phyloP scores from a whole-genome alignment of 2,888 invertebrate species.

The Andrena fulva region DNA sequence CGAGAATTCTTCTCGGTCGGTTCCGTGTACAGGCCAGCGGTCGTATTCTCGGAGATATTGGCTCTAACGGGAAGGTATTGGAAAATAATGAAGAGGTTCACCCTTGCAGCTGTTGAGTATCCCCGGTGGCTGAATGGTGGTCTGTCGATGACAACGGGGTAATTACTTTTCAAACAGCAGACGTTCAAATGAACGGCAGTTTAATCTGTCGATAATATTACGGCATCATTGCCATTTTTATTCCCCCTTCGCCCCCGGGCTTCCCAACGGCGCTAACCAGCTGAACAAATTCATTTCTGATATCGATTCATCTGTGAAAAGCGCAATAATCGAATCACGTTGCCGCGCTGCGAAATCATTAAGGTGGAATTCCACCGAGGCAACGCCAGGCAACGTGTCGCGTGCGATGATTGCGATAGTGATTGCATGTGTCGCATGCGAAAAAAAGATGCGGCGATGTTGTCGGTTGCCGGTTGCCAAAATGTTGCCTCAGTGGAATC shows the following conservation, averaged over 20 bases:
- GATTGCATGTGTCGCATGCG: too few relatives aligned
- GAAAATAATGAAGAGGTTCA: constrained; percentile 77
- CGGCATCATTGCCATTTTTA: constrained; percentile 61
- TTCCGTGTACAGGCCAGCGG: constrained; percentile 35
- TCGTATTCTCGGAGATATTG: constrained; percentile 62
- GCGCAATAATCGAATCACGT: constrained; percentile 7
- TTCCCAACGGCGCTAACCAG: constrained; percentile 9
- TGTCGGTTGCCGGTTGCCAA: too few relatives aligned
- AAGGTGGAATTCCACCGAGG: too few relatives aligned
- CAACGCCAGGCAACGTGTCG: too few relatives aligned
- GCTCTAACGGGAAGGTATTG: constrained; percentile 62
- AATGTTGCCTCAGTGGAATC: too few relatives aligned
- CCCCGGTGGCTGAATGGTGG: constrained; percentile 69
- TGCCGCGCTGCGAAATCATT: background rate
- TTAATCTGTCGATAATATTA: constrained; percentile 75
- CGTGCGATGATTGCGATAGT: too few relatives aligned
- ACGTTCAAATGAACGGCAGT: constrained; percentile 79
- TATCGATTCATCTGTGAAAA: constrained; percentile 26
- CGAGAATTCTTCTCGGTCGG: constrained; percentile 30
- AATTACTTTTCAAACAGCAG: constrained; percentile 82
- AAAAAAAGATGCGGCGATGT: too few relatives aligned
- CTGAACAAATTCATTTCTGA: constrained; percentile 20
- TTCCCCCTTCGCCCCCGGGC: constrained; percentile 15
- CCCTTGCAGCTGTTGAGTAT: constrained; percentile 70
- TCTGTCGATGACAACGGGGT: constrained; percentile 81